phyloP scores from a whole-genome alignment of 2,888 invertebrate genomes.

The Tetramorium bicarinatum region DNA sequence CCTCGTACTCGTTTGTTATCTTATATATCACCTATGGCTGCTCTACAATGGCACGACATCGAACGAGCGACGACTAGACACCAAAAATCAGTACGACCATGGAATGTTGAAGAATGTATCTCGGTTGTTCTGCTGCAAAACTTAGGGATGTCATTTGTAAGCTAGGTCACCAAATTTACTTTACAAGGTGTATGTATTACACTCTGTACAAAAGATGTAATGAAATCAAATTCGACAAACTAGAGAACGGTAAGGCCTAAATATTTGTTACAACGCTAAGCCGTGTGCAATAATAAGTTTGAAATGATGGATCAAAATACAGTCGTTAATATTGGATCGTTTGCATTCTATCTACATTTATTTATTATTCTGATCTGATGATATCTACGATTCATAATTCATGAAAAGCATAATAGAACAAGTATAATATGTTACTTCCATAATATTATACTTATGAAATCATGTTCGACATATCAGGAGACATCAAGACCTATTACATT shows the following conservation, averaged over 20 bases:
- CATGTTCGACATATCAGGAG: conserved; percentile 48
- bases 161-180: conserved; percentile 62
- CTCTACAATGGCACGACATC: conserved; percentile 82
- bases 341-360: conserved; percentile 13
- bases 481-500: conserved; percentile 42
- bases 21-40: conserved; percentile 86
- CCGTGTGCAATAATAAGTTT: not conserved
- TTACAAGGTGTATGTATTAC: conserved; percentile 53
- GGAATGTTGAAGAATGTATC: conserved; percentile 79
- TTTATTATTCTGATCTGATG: conserved; percentile 36
- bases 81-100: conserved; percentile 74
- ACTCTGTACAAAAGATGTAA: conserved; percentile 45
- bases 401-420: not conserved
- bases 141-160: conserved; percentile 73
- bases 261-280: conserved; percentile 41
- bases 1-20: conserved; percentile 82
- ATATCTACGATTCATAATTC: conserved; percentile 30
- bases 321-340: conserved; percentile 45
- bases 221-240: conserved; percentile 41
- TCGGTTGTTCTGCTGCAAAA: conserved; percentile 81
- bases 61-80: conserved; percentile 79
- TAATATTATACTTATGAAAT: conserved; percentile 41
- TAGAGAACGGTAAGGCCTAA: conserved; percentile 41
- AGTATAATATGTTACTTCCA: not conserved
- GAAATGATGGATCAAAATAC: conserved; percentile 34